Base-by-base conservation (phyloP, 2,888 invertebrate species). In the Agonopterix alstromeriana region DNA sequence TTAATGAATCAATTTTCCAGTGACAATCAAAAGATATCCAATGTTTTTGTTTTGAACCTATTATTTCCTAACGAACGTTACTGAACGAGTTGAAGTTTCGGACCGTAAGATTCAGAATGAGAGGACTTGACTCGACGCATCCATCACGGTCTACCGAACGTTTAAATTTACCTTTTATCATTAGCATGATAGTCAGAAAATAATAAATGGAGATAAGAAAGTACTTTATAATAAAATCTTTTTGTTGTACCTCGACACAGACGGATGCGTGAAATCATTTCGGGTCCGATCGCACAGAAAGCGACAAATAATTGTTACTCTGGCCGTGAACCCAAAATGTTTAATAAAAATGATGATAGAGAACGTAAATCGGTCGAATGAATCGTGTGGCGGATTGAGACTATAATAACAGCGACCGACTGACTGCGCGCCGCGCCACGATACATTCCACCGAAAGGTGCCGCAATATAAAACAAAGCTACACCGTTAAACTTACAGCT, bases 251-350 rank as follows among this genome's bases (percentile, higher is more conserved):
- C 27, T 3, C 27, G 27, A 27, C 27, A 27, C 5, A 27, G 27
- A 27, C 27, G 5, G 27, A 35, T 46, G 27, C 46, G 35, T 40
- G 27, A 27, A 40, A 10, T 46, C 11, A 11, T 36, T 36, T 10
- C 10, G n/a, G 41, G 42, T 48, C 51, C 48, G 12, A 43, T 48
- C 10, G 14, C 35, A 17, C 35, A 41, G 17, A 40, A 45, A 42
- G 45, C 44, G 42, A 65, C 50, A 58, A 56, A 62, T 57, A 58
- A 62, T 60, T 70, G 65, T 77, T 72, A 80, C 74, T 70, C 74
- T 80, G 73, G 77, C 78, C 75, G 77, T 78, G 76, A 81, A 72
- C 81, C 84, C 81, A 76, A 70, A 53, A 60, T 58, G 60, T 65
- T 67, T 36, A 48, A 57, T 57, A 57, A 51, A 70, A 68, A 71